These are phyloP conservation scores for Anarsia innoxiella DNA, from an alignment of 2,888 invertebrate genomes.

Conservation along the genomic window DNA sequence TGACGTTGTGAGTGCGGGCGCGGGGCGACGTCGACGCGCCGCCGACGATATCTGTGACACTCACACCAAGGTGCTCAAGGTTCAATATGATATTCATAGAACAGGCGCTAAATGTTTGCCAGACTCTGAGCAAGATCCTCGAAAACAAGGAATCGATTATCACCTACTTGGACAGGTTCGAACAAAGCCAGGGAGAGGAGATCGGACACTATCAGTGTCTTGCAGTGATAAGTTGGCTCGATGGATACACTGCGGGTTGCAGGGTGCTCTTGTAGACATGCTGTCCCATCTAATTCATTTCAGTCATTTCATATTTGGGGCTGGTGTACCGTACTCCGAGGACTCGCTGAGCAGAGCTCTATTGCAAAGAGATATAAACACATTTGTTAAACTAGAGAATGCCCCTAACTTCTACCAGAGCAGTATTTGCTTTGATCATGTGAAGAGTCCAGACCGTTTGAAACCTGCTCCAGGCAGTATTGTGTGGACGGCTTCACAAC, in stretches of 20 bases:
- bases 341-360: conserved; percentile 75
- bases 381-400: conserved; percentile 16
- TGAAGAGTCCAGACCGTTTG: conserved; percentile 27
- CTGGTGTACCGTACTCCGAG: conserved; percentile 76
- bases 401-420: conserved; percentile 41
- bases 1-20: no score
- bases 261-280: conserved; percentile 86
- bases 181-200: conserved; percentile 94
- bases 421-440: conserved; percentile 33
- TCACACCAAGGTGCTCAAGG: no score
- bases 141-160: conserved; percentile 72
- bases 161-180: conserved; percentile 83
- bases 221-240: conserved; percentile 96
- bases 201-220: conserved; percentile 90
- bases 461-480: conserved; percentile 53
- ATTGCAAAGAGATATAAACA: conserved; percentile 38
- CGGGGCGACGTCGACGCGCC: conserved; percentile 33
- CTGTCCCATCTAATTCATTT: conserved; percentile 81
- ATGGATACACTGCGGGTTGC: conserved; percentile 91
- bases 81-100: conserved; percentile 76
- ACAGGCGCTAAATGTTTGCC: conserved; percentile 93
- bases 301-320: conserved; percentile 81
- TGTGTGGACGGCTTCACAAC: conserved; percentile 30
- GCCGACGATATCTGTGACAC: conserved; percentile 29
- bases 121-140: conserved; percentile 73